These are phyloP conservation scores for Metellina segmentata DNA, from an alignment of 2,888 invertebrate species.

Conservation along the genomic window DNA sequence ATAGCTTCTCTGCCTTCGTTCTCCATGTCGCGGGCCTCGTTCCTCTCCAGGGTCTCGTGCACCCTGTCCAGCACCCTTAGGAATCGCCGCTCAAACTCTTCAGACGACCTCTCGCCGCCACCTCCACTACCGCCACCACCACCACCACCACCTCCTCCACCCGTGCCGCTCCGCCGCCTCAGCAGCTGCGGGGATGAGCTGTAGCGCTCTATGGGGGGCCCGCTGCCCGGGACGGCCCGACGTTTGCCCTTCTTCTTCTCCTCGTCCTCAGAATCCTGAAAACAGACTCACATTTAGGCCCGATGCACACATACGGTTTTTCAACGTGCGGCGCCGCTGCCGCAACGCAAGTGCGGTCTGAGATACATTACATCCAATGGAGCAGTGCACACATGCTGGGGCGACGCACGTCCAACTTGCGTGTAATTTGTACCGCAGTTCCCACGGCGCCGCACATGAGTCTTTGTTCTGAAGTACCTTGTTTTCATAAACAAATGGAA, in stretches of 20 bases:
- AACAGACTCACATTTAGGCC: not conserved
- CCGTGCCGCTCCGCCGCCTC: slow-evolving; percentile 35
- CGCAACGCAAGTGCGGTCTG: too few species aligned
- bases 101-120: slow-evolving; percentile 54
- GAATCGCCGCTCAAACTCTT: slow-evolving; percentile 71
- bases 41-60: slow-evolving; percentile 71
- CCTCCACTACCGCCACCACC: slow-evolving; percentile 35
- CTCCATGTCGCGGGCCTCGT: slow-evolving; percentile 67
- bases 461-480: too few species aligned
- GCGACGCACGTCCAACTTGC: too few species aligned
- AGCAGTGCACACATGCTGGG: too few species aligned
- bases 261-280: slow-evolving; percentile 64
- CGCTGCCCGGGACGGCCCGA: not conserved
- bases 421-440: too few species aligned
- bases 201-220: slow-evolving; percentile 50
- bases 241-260: slow-evolving; percentile 41
- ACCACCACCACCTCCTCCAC: not conserved
- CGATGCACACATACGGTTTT: too few species aligned
- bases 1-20: slow-evolving; percentile 53
- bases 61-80: slow-evolving; percentile 70
- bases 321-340: too few species aligned
- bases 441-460: too few species aligned
- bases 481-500: too few species aligned
- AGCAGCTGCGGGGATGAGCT: slow-evolving; percentile 64
- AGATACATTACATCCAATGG: too few species aligned